Percentiles rank a stretch among this genome's conserved stretches.
phyloP scores from a whole-genome alignment of 1,140 invertebrate genomes.

The Brachionus manjavacas region DNA sequence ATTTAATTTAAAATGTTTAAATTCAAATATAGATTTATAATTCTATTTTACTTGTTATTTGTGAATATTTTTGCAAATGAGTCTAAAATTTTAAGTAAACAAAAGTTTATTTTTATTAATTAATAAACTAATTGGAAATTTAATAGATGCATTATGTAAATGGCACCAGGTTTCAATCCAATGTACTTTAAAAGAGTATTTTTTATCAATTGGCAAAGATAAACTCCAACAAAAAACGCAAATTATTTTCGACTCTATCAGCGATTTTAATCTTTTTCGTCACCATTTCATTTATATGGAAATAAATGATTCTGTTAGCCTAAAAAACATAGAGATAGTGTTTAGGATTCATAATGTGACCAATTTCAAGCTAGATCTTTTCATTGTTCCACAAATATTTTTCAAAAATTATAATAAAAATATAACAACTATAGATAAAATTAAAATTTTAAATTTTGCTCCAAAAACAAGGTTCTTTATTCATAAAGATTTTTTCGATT shows the following conservation, averaged over 20 bases:
- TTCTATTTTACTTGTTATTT: neutral
- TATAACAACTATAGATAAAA: neutral
- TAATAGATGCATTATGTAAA: neutral
- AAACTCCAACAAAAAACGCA: neutral
- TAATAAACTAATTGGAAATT: neutral
- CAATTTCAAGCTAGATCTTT: neutral
- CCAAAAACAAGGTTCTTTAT: neutral
- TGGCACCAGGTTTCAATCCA: neutral
- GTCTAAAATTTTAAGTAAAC: neutral
- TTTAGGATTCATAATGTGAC: neutral
- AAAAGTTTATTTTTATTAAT: neutral
- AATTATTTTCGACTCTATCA: neutral
- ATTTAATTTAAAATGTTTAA: neutral
- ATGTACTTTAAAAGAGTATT: neutral
- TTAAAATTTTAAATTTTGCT: constrained; percentile 7
- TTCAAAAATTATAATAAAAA: neutral
- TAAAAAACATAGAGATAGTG: neutral
- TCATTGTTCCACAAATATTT: neutral
- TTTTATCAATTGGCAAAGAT: neutral
- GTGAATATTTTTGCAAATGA: neutral
- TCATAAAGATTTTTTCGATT: neutral
- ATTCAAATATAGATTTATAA: neutral
- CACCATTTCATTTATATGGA: neutral
- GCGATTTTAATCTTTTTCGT: neutral
- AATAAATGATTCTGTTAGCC: neutral